A percentile compares a stretch with the other conserved stretches of the same genome.
Conservation (phyloP, 2,113 vertebrate species). For the Mesocricetus auratus region DNA sequence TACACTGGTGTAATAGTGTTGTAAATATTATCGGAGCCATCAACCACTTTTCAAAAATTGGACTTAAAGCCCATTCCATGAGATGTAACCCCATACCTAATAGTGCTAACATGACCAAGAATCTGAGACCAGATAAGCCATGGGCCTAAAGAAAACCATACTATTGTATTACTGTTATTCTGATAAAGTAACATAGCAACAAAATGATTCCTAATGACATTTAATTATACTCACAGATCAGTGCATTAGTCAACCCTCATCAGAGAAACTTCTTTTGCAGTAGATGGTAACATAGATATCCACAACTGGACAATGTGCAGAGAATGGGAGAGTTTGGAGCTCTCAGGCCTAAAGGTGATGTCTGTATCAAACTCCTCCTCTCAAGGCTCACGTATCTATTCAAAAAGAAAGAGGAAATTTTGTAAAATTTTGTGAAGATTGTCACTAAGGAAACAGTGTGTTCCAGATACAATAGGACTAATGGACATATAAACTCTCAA, state of each 20-base stretch:
- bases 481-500: background rate
- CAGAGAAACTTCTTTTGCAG: background rate
- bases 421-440: background rate
- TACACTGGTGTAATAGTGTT: background rate
- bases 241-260: background rate
- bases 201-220: background rate
- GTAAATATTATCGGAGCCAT: background rate
- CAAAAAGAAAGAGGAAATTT: background rate
- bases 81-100: too few relatives aligned
- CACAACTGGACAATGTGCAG: background rate
- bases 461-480: background rate
- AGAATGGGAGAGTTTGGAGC: background rate
- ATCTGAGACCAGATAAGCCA: background rate
- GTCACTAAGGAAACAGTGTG: too few relatives aligned
- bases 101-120: background rate
- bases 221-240: background rate
- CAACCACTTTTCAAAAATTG: background rate
- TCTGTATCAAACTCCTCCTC: background rate
- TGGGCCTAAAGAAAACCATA: background rate
- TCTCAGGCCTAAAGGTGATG: background rate
- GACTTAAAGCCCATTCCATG: background rate
- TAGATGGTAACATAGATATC: background rate
- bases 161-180: background rate
- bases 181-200: background rate
- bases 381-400: background rate